phyloP scores from a whole-genome alignment of 2,888 invertebrate genomes.

The Calliphora vomitoria region DNA sequence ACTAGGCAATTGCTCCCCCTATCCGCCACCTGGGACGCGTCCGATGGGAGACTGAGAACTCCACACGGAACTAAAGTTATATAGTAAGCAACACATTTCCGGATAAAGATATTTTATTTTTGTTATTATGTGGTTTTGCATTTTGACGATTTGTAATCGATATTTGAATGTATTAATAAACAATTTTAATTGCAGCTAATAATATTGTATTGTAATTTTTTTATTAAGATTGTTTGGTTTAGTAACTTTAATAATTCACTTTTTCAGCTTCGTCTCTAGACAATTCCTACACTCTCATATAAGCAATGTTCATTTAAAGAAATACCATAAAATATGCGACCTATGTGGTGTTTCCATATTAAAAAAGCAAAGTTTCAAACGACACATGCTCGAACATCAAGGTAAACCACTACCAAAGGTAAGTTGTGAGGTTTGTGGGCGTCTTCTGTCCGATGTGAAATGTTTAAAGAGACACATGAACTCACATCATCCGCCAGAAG shows the following conservation, averaged over 20 bases:
- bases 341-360: slow-evolving; percentile 82
- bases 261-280: slow-evolving; percentile 77
- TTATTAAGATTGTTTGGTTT: too few relatives aligned
- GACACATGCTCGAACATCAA: slow-evolving; percentile 81
- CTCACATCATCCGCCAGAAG: slow-evolving; percentile 80
- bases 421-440: slow-evolving; percentile 81
- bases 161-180: too few relatives aligned
- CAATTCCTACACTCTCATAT: slow-evolving; percentile 76
- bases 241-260: not conserved
- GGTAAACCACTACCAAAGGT: slow-evolving; percentile 78
- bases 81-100: too few relatives aligned
- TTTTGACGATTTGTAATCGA: too few relatives aligned
- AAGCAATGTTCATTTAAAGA: slow-evolving; percentile 73
- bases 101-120: too few relatives aligned
- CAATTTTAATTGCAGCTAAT: too few relatives aligned
- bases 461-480: slow-evolving; percentile 81
- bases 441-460: slow-evolving; percentile 73
- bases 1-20: too few relatives aligned
- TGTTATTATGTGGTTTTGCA: too few relatives aligned
- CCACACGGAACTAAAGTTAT: too few relatives aligned
- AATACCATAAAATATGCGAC: slow-evolving; percentile 82
- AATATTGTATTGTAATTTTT: too few relatives aligned
- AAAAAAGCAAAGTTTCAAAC: slow-evolving; percentile 63
- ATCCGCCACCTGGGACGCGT: too few relatives aligned
- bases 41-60: too few relatives aligned